These are phyloP conservation scores for Autographa pulchrina DNA, from an alignment of 2,888 invertebrate genomes.

Conservation along the genomic window DNA sequence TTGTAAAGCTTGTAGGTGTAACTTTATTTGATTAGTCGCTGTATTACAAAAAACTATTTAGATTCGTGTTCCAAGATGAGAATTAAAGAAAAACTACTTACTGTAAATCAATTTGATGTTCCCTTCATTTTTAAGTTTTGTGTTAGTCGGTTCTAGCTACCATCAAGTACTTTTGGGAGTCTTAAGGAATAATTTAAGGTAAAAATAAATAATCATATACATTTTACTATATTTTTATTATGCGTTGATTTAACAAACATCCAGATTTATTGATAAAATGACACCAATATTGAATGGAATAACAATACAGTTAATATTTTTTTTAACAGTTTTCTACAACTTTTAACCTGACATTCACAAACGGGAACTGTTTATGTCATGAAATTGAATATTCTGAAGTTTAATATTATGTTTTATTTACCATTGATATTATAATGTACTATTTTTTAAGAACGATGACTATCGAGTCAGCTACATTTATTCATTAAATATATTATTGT, in stretches of 20 bases:
- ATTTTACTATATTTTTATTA: conserved; percentile 5
- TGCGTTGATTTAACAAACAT: conserved; percentile 5
- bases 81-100: no score
- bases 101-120: no score
- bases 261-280: conserved; percentile 6
- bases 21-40: no score
- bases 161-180: no score
- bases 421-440: conserved; percentile 41
- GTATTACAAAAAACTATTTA: no score
- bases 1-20: no score
- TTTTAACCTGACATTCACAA: conserved; percentile 69
- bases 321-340: conserved; percentile 85
- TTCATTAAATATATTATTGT: conserved; percentile 55
- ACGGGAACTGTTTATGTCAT: conserved; percentile 41
- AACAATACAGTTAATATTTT: conserved; percentile 78
- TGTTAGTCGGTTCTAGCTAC: no score
- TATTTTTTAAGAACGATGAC: conserved; percentile 32
- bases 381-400: conserved; percentile 21
- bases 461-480: conserved; percentile 60
- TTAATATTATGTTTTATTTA: conserved; percentile 23
- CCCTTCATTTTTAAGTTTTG: no score
- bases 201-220: not conserved
- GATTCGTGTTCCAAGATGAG: no score
- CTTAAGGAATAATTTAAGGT: not conserved
- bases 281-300: conserved; percentile 45